These are phyloP conservation scores for Armadillidium nasatum DNA, from an alignment of 1,140 invertebrate genomes.

Conservation along the genomic window DNA sequence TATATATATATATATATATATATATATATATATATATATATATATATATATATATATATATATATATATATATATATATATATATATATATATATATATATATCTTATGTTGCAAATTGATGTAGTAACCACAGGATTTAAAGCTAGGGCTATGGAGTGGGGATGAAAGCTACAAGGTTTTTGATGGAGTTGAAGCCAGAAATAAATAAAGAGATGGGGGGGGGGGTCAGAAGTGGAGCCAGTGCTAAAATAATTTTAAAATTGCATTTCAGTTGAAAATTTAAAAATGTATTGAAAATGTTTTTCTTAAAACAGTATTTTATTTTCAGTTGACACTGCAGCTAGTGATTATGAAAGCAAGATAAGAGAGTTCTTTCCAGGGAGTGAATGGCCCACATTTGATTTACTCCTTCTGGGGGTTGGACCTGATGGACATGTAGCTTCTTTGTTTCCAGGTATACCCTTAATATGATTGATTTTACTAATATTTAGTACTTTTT, in stretches of 20 bases:
- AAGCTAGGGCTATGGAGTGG: too few relatives aligned
- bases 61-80: not conserved
- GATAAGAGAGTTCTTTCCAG: slow-evolving; percentile 48
- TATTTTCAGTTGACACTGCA: slow-evolving; percentile 61
- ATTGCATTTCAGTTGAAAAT: too few relatives aligned
- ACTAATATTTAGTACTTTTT: too few relatives aligned
- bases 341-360: slow-evolving; percentile 67
- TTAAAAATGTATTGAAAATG: not conserved
- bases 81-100: too few relatives aligned
- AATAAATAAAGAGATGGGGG: too few relatives aligned
- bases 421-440: slow-evolving; percentile 98
- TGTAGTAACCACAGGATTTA: too few relatives aligned
- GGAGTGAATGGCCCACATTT: slow-evolving; percentile 62
- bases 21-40: slow-evolving; percentile 6
- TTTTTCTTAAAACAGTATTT: not conserved
- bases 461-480: too few relatives aligned
- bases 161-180: too few relatives aligned
- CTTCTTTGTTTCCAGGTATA: slow-evolving; percentile 82
- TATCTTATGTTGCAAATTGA: too few relatives aligned
- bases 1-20: slow-evolving; percentile 6
- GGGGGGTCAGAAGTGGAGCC: too few relatives aligned
- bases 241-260: too few relatives aligned
- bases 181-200: too few relatives aligned
- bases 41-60: not conserved
- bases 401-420: slow-evolving; percentile 85